Evolutionary conservation across 2,797 vertebrate species (phyloP), one percentile per base, ranked within the genome.

Genomic region (Ptychadena robeensis): DNA sequence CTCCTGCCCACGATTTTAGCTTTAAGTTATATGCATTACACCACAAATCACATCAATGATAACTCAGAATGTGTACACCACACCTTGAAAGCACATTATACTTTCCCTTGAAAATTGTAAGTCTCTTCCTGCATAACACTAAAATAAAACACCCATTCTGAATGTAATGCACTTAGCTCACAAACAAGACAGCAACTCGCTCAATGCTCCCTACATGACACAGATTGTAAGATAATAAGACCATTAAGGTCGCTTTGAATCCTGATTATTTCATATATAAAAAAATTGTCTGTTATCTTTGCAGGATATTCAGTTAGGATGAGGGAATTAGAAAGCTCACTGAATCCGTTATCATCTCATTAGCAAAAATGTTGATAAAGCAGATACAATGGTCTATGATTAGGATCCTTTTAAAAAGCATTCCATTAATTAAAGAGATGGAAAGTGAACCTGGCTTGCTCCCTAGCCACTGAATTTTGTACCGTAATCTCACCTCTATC

Each of bases 391-490:
- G 91, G 85, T 89, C 90, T 90, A 91, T 93, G 93, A 94, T 94
- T 94, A 93, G 93, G 92, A 93, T 94, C 93, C 92, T 95, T 94
- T 95, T 94, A 91, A 93, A 94, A 95, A 93, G 92, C 90, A 94
- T 93, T 94, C 93, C 93, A 93, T 94, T 95, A 94, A 94, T 94
- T 93, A 94, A 91, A 88, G 91, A 93, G 93, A 94, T 92, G 93
- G 91, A 93, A 91, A 91, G 92, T 90, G 91, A 87, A 90, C 92
- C 91, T 93, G 87, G 89, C 91, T 90, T 85, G 88, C 88, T 90
- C 91, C 83, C 88, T 86, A 89, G 90, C 89, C 88, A 90, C 91
- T 89, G 91, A 89, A 90, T 91, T 93, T 90, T 91, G n/a, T 90
- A 91, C 91, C 88, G 90, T 93, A 91, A 93, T 92, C 89, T 88